Conservation (phyloP, 1,140 invertebrate species). For the Babylonia areolata region DNA sequence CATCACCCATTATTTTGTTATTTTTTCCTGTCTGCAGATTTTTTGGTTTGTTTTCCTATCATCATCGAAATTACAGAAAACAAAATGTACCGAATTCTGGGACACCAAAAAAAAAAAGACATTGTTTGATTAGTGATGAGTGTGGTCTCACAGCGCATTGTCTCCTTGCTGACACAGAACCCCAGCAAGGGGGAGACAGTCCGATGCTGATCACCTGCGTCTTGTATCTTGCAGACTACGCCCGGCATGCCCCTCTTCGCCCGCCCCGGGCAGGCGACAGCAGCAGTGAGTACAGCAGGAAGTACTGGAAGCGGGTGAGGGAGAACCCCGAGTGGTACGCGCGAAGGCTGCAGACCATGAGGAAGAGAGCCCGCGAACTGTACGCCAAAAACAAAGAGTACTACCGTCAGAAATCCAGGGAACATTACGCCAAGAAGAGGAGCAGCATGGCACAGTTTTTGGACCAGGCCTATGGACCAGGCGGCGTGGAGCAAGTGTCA, state of each 20-base stretch:
- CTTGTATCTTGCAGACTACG: not conserved
- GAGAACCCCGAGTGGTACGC: not conserved
- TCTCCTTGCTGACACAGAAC: too few species aligned
- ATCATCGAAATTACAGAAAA: too few species aligned
- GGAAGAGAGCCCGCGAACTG: not conserved
- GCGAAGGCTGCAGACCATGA: not conserved
- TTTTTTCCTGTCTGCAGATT: too few species aligned
- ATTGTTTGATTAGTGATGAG: too few species aligned
- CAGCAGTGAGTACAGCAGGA: conserved; percentile 2
- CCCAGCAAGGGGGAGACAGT: too few species aligned
- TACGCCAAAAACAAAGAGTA: not conserved
- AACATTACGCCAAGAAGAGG: not conserved
- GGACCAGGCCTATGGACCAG: not conserved
- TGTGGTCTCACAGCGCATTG: too few species aligned
- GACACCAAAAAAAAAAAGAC: too few species aligned
- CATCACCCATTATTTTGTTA: too few species aligned
- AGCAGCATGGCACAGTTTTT: not conserved
- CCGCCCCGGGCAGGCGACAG: not conserved
- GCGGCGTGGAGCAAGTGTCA: not conserved
- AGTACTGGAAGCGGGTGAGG: not conserved
- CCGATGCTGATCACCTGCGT: not conserved
- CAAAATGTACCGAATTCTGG: too few species aligned
- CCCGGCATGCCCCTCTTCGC: not conserved
- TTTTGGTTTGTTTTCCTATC: too few species aligned
- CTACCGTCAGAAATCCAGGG: not conserved